Conservation (phyloP, 2,113 vertebrate genomes). For the Pollachius pollachius region DNA sequence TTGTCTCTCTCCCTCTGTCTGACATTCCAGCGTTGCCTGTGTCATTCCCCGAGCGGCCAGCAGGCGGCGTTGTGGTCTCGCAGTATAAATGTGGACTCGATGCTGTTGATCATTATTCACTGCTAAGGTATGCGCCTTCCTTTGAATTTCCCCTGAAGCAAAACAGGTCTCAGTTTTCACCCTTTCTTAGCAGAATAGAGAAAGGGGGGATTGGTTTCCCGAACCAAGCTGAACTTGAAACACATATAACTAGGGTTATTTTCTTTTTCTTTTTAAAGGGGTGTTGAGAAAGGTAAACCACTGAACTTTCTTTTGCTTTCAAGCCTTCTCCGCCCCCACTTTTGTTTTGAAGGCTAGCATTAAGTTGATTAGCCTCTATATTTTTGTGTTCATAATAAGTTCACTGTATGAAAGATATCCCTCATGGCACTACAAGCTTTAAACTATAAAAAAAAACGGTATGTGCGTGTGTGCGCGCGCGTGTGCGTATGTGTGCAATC, state of each 20-base stretch:
- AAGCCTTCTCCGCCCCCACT: background rate
- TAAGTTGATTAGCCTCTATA: no score
- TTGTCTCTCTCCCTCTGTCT: conserved; percentile 9
- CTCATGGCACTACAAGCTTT: no score
- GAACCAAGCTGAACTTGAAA: conserved; percentile 51
- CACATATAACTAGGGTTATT: conserved; percentile 16
- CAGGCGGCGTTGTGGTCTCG: conserved; percentile 63
- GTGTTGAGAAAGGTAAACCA: conserved; percentile 24
- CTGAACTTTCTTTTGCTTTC: conserved; percentile 19
- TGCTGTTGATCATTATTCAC: conserved; percentile 69
- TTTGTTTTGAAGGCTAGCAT: background rate
- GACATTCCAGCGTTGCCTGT: conserved; percentile 9
- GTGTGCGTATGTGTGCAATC: background rate
- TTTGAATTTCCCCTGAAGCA: conserved; percentile 69
- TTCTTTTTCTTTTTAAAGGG: conserved; percentile 5
- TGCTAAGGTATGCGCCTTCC: conserved; percentile 67
- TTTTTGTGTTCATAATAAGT: no score
- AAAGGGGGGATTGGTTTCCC: conserved; percentile 53
- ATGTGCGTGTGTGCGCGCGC: no score
- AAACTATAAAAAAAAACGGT: no score
- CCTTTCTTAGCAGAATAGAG: conserved; percentile 44
- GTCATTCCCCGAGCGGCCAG: conserved; percentile 28
- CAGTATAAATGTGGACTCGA: conserved; percentile 8
- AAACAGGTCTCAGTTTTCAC: conserved; percentile 69
- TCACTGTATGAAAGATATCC: no score